Evolutionary conservation across 2,797 vertebrate species (phyloP), one percentile per base, ranked within the genome.

Genomic region (Xiphophorus birchmanni): DNA sequence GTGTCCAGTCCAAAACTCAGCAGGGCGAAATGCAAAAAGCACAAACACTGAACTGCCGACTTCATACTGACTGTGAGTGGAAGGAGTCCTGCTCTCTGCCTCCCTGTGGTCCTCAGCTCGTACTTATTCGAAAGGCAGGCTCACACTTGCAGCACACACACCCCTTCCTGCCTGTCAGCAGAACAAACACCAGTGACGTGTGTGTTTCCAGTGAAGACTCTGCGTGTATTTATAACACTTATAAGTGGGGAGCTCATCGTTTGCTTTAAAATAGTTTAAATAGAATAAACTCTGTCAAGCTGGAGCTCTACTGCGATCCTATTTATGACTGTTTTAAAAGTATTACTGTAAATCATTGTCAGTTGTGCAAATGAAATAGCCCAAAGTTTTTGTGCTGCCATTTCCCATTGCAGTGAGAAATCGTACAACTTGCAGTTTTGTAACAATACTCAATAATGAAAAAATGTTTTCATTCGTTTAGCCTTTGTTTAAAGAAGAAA

Each of bases 51-150:
- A 5, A 87, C 6, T 0, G 54, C 13, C 37, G 78, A 4, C 73
- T 80, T 93, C 90, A 93, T 92, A 72, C 76, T 83, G 76, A 0
- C 77, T 32, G n/a, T n/a, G 67, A 42, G 37, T 7, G 69, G 15
- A 12, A 69, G 45, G 84, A 15, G 44, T 9, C 58, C n/a, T 42
- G 12, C 29, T 29, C 23, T 83, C 67, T 52, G 71, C n/a, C 2
- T 35, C 80, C 80, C 79, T 35, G 63, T 81, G 67, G 74, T 69
- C 77, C 60, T 37, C 3, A 17, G 75, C 76, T 32, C n/a, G 0
- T 17, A 77, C 23, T 85, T 80, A 82, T 82, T 47, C 26, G 44
- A 80, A 80, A 89, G 87, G 84, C 82, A 84, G 88, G 80, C 80
- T 79, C 45, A 29, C 60, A 67, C 84, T 75, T 7, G 50, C 79